Evolutionary conservation across 2,797 vertebrate genomes (phyloP).

Genomic region (Orientallactaga sibirica): DNA sequence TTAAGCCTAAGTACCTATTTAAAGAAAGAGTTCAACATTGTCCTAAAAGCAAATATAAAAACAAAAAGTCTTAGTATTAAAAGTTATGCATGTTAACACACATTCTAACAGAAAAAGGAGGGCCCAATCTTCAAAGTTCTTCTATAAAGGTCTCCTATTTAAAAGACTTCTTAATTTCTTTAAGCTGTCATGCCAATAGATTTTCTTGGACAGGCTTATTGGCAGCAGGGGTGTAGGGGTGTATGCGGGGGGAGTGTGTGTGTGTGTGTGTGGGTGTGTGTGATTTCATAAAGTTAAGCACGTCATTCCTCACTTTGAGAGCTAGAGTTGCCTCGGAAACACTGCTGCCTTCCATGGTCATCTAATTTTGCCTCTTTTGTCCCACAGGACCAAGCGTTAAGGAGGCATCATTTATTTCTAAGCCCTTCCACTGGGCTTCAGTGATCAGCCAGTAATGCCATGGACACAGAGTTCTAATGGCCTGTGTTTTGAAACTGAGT

Average conservation of each 20-base stretch:
- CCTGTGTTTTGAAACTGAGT: slow-evolving; percentile 90
- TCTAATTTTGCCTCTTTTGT: slow-evolving; percentile 89
- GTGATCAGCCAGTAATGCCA: slow-evolving; percentile 88
- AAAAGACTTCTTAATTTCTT: slow-evolving; percentile 83
- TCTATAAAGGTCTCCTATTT: slow-evolving; percentile 67
- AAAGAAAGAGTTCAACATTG: not conserved
- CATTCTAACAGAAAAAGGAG: not conserved
- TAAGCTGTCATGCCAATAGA: slow-evolving; percentile 69
- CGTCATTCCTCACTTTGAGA: slow-evolving; percentile 85
- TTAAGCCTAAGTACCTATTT: slow-evolving; percentile 50
- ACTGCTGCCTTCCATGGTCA: slow-evolving; percentile 79
- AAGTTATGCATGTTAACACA: slow-evolving; percentile 21
- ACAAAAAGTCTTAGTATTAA: not conserved
- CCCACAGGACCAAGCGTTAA: slow-evolving; percentile 84
- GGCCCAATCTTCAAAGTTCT: slow-evolving; percentile 16
- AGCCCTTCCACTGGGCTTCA: slow-evolving; percentile 87
- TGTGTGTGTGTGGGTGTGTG: slow-evolving; percentile 56
- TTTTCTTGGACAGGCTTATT: slow-evolving; percentile 82
- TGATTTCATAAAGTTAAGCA: slow-evolving; percentile 86
- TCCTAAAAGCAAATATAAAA: slow-evolving; percentile 52
- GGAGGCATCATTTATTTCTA: slow-evolving; percentile 90
- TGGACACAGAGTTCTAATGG: slow-evolving; percentile 90
- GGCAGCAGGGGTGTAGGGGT: slow-evolving; percentile 59
- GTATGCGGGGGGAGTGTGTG: slow-evolving; percentile 47
- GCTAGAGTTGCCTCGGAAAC: slow-evolving; percentile 88